Conservation (phyloP, 1,140 invertebrate genomes). For the Lethrus apterus region DNA sequence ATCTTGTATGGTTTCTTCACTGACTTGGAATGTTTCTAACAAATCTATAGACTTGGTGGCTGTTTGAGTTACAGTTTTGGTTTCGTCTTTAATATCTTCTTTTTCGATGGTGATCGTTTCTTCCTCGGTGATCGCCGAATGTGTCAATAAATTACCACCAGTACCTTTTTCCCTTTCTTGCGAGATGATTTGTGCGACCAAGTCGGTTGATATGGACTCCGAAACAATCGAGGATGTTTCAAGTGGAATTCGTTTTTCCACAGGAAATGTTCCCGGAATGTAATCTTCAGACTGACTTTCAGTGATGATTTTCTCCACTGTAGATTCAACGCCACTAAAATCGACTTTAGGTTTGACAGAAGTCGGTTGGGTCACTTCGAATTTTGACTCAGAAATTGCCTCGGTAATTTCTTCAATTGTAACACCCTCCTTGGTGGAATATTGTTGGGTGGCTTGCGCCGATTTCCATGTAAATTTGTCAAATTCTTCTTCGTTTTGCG, state of each 20-base stretch:
- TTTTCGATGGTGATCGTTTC: conserved; percentile 47
- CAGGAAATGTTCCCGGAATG: conserved; percentile 62
- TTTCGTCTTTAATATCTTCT: conserved; percentile 42
- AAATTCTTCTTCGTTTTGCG: conserved; percentile 50
- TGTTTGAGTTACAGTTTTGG: conserved; percentile 37
- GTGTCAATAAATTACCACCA: conserved; percentile 49
- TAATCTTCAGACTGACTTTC: conserved; percentile 69
- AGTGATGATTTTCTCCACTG: conserved; percentile 57
- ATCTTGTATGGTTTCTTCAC: conserved; percentile 48
- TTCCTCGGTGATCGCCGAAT: conserved; percentile 47
- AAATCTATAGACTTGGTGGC: conserved; percentile 49
- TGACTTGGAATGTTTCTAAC: conserved; percentile 46
- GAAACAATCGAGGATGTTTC: conserved; percentile 42
- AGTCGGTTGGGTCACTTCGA: conserved; percentile 35
- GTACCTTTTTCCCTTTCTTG: conserved; percentile 41
- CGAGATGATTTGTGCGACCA: conserved; percentile 46
- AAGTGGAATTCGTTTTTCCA: conserved; percentile 27
- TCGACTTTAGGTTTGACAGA: conserved; percentile 50
- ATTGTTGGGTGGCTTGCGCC: conserved; percentile 44
- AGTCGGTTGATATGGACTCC: conserved; percentile 46
- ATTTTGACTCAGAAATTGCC: conserved; percentile 49
- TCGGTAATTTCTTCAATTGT: conserved; percentile 58
- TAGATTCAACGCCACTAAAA: conserved; percentile 52
- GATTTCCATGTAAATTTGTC: conserved; percentile 39
- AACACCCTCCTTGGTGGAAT: conserved; percentile 49